A percentile compares a stretch with the other conserved stretches of the same genome.
Evolutionary conservation across 2,113 vertebrate species (phyloP).

Genomic region (Anas platyrhynchos): DNA sequence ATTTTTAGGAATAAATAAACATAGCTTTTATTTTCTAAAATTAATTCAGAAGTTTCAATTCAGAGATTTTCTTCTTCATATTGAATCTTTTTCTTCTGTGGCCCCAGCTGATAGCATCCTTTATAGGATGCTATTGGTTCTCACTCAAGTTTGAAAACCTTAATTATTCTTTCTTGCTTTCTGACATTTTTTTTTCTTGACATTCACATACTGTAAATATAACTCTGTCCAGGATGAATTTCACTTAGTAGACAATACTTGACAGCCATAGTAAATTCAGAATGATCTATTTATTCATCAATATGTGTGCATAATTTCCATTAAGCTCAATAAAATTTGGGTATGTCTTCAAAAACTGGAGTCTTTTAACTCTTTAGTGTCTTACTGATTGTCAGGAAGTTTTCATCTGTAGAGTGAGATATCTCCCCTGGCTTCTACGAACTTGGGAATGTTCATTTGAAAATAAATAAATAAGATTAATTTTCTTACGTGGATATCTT

Average conservation of each 20-base stretch:
- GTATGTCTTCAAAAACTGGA: background rate
- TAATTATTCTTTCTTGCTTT: constrained; percentile 14
- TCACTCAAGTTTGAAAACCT: background rate
- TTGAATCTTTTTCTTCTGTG: background rate
- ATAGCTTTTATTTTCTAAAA: background rate
- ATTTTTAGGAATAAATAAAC: background rate
- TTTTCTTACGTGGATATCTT: background rate
- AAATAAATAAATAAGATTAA: background rate
- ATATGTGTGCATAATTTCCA: constrained; percentile 36
- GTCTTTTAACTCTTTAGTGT: background rate
- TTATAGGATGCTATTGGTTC: background rate
- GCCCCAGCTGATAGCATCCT: background rate
- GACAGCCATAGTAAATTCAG: constrained; percentile 54
- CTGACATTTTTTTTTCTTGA: constrained; percentile 42
- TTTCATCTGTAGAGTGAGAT: background rate
- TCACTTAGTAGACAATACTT: constrained; percentile 27
- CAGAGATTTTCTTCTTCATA: background rate
- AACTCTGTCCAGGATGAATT: background rate
- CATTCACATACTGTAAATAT: constrained; percentile 31
- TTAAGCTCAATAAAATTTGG: constrained; percentile 36
- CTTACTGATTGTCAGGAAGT: background rate
- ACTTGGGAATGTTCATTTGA: background rate
- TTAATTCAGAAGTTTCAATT: background rate
- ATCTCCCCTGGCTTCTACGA: background rate
- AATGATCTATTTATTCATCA: constrained; percentile 58